Conservation (phyloP, 2,113 vertebrate species). For the Phylloscopus trochilus region DNA sequence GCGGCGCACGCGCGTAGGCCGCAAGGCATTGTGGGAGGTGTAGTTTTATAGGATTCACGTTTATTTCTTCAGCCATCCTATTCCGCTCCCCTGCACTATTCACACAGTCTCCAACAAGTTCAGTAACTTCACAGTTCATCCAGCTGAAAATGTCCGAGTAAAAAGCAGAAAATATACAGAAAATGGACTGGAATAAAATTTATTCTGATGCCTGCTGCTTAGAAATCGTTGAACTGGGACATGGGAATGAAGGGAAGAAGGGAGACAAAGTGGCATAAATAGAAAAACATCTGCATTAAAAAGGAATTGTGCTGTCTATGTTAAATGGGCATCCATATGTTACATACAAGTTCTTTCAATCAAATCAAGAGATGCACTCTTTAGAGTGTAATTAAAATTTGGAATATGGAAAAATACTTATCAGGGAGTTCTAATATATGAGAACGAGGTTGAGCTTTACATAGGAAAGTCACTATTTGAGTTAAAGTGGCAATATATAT, state of each 20-base stretch:
- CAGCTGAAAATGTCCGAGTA: neutral
- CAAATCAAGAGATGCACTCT: neutral
- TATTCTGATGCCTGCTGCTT: neutral
- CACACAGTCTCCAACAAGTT: neutral
- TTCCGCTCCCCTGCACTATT: neutral
- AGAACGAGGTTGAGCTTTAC: neutral
- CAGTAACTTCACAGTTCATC: neutral
- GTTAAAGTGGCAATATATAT: neutral
- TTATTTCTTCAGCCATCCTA: no score
- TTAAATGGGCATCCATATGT: neutral
- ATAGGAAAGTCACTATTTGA: neutral
- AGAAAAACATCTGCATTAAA: neutral
- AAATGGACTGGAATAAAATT: neutral
- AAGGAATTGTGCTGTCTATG: neutral
- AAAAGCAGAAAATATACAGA: neutral
- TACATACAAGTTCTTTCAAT: neutral
- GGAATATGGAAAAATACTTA: neutral
- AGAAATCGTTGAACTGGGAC: neutral
- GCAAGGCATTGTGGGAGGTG: neutral
- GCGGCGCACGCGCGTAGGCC: accelerated
- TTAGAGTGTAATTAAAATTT: neutral
- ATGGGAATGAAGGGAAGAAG: neutral
- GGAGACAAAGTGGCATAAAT: neutral
- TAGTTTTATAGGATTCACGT: neutral
- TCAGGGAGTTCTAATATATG: neutral